Base-by-base conservation (phyloP, 2,888 invertebrate species). In the Oligia fasciuncula region DNA sequence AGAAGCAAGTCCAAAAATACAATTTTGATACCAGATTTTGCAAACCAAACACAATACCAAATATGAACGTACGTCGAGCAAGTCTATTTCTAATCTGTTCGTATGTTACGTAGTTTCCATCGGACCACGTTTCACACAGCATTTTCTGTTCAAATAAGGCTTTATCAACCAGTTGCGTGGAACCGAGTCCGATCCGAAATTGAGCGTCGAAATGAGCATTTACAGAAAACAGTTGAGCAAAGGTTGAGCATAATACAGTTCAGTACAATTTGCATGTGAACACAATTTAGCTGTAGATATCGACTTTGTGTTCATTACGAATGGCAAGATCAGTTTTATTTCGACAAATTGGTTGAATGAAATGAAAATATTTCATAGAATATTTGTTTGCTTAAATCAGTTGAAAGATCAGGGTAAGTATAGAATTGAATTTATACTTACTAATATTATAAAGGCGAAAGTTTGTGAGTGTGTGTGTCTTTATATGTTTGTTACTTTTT, bases 141-240 rank as follows among this genome's bases (percentile, higher is more conserved):
- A 85, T 82, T 89, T 89, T 87, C 88, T 89, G 88, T 87, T 83
- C 88, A 87, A 90, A 91, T 90, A 89, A 90, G 88, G 85, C 86
- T 90, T 90, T 89, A 89, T 90, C 89, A 89, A 87, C 85, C 79
- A 87, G 84, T 83, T 88, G 85, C 83, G 81, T 83, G 82, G 87
- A 89, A 86, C 86, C 83, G 85, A 89, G 89, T 91, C 87, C 88
- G 88, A 89, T 89, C 83, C 84, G 79, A 86, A 89, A 91, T 90
- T 87, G 85, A 85, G 81, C 89, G 72, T 67, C 76, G 70, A 90
- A 89, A 85, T 89, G 90, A 89, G 79, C 90, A 86, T 83, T 84
- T 71, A 83, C 78, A 85, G 86, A 89, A 82, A 89, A 89, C 84
- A 86, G 80, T 85, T 65, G 78, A 81, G 76, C 81, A 88, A 90